These are phyloP conservation scores for Drosophila bocqueti DNA, from an alignment of 1,140 invertebrate genomes.

Conservation along the genomic window DNA sequence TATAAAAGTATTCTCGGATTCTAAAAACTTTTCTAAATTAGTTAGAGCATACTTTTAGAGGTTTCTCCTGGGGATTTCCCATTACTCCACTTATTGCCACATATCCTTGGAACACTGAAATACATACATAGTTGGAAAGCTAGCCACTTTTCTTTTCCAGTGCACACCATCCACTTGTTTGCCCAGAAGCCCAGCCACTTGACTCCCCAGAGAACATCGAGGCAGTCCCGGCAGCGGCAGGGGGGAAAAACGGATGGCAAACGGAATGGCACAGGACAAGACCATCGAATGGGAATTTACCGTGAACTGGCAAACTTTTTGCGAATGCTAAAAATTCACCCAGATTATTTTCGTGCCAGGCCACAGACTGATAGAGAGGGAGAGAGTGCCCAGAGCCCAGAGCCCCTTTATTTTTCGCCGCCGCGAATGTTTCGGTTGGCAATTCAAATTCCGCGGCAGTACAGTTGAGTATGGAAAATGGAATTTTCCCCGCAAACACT, in stretches of 20 bases:
- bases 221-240: neutral
- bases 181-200: slow-evolving; percentile 34
- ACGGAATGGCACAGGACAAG: slow-evolving; percentile 9
- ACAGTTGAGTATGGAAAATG: slow-evolving; percentile 81
- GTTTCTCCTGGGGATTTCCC: too few relatives aligned
- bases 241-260: neutral
- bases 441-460: slow-evolving; percentile 79
- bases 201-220: slow-evolving; percentile 30
- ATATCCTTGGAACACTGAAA: neutral
- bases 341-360: slow-evolving; percentile 56
- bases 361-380: slow-evolving; percentile 29
- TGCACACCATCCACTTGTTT: slow-evolving; percentile 46
- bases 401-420: slow-evolving; percentile 51
- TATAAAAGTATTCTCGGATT: too few relatives aligned
- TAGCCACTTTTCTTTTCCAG: neutral
- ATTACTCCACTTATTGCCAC: neutral
- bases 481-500: slow-evolving; percentile 62
- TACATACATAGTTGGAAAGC: neutral
- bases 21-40: neutral
- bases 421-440: slow-evolving; percentile 71
- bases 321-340: slow-evolving; percentile 60
- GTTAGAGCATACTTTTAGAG: too few relatives aligned
- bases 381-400: slow-evolving; percentile 10
- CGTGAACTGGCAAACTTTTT: slow-evolving; percentile 62
- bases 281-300: slow-evolving; percentile 55